Conservation (phyloP, 2,888 invertebrate genomes). For the Therioaphis trifolii region DNA sequence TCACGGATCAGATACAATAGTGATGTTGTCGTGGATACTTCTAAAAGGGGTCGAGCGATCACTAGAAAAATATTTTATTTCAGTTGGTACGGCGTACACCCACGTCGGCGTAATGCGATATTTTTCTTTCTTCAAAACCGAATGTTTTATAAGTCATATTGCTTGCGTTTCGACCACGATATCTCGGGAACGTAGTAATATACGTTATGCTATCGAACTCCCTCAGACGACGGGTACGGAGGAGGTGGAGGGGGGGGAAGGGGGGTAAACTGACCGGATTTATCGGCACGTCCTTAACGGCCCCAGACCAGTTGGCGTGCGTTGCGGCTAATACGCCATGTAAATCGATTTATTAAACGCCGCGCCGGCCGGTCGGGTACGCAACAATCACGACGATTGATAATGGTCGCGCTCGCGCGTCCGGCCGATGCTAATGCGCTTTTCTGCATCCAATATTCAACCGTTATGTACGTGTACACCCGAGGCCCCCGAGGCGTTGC, state of each 20-base stretch:
- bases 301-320: slow-evolving; percentile 14
- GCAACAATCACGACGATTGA: slow-evolving; percentile 39
- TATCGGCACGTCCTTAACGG: slow-evolving; percentile 11
- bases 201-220: neutral
- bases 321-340: slow-evolving; percentile 38
- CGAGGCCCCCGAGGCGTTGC: slow-evolving; percentile 37
- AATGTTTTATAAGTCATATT: neutral
- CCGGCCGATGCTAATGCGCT: slow-evolving; percentile 30
- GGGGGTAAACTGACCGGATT: slow-evolving; percentile 17
- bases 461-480: slow-evolving; percentile 12
- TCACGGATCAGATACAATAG: no score
- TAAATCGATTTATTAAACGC: slow-evolving; percentile 53
- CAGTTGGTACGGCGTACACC: no score
- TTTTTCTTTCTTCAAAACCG: no score
- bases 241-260: no score
- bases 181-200: neutral
- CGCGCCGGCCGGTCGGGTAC: slow-evolving; percentile 5
- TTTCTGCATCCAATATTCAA: slow-evolving; percentile 40
- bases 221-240: neutral
- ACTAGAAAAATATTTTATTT: no score
- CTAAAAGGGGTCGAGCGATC: no score
- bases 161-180: neutral
- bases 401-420: neutral
- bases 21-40: no score
- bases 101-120: no score